phyloP scores from a whole-genome alignment of 2,113 vertebrate species.

The Electrona antarctica region DNA sequence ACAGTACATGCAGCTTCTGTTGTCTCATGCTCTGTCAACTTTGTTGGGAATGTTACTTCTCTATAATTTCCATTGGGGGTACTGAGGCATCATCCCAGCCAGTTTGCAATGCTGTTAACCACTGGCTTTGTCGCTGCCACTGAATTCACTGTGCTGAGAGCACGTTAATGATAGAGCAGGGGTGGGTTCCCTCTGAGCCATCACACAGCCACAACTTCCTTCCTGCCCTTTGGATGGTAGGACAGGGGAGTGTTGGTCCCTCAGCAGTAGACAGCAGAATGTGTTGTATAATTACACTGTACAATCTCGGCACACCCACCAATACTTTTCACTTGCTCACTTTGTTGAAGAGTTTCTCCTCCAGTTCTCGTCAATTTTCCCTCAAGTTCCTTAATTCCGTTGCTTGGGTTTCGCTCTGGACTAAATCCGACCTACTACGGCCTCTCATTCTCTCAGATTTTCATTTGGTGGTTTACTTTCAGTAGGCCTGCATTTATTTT shows the following conservation, averaged over 20 bases:
- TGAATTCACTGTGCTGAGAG: slow-evolving; percentile 36
- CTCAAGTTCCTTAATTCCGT: neutral
- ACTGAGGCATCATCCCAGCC: slow-evolving; percentile 26
- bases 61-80: slow-evolving; percentile 49
- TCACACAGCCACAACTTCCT: slow-evolving; percentile 27
- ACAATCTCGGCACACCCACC: slow-evolving; percentile 66
- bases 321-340: slow-evolving; percentile 42
- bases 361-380: slow-evolving; percentile 36
- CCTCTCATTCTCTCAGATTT: slow-evolving; percentile 19
- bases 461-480: slow-evolving; percentile 15
- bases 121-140: slow-evolving; percentile 30
- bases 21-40: slow-evolving; percentile 32
- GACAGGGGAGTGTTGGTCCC: slow-evolving; percentile 61
- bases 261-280: slow-evolving; percentile 60
- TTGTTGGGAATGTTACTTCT: slow-evolving; percentile 5
- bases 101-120: slow-evolving; percentile 19
- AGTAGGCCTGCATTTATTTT: slow-evolving; percentile 15
- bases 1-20: neutral
- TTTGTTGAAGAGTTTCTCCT: slow-evolving; percentile 24
- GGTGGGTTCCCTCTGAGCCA: slow-evolving; percentile 4
- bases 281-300: slow-evolving; percentile 70
- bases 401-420: neutral
- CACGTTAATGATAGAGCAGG: slow-evolving; percentile 51
- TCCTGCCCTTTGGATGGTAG: slow-evolving; percentile 40
- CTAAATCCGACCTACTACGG: neutral